Conservation (phyloP, 2,888 invertebrate genomes). For the Axea sp. region DNA sequence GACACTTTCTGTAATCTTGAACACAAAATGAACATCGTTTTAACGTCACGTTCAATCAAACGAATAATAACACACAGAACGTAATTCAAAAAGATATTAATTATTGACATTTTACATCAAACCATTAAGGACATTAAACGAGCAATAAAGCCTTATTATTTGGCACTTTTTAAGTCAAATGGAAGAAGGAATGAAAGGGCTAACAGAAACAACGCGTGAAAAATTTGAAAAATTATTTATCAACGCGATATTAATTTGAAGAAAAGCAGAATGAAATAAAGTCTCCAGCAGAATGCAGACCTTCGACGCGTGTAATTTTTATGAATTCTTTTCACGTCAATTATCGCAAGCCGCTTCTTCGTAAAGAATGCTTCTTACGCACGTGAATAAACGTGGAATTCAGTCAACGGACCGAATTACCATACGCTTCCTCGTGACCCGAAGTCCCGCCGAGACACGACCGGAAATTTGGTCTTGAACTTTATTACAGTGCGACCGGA, state of each 20-base stretch:
- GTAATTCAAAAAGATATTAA: no score
- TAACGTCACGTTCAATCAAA: no score
- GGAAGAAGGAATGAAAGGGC: no score
- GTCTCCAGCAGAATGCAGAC: constrained; percentile 3
- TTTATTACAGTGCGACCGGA: no score
- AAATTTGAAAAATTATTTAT: no score
- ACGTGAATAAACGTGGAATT: constrained; percentile 23
- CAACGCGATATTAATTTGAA: not conserved
- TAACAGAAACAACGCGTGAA: no score
- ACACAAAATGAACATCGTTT: not conserved
- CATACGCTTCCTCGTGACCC: constrained; percentile 6
- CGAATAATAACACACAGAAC: no score
- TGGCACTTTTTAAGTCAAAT: no score
- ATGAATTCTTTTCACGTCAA: constrained; percentile 19
- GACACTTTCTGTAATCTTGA: constrained; percentile 92
- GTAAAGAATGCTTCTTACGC: not conserved
- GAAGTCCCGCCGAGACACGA: not conserved
- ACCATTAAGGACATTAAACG: no score
- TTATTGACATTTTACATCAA: no score
- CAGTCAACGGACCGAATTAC: constrained; percentile 8
- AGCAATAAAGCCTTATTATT: no score
- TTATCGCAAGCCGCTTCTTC: not conserved
- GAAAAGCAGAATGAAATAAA: not conserved
- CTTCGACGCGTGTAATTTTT: constrained; percentile 12
- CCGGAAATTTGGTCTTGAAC: no score